Base-by-base conservation (phyloP, 2,888 invertebrate genomes). In the Amphipoea oculea region DNA sequence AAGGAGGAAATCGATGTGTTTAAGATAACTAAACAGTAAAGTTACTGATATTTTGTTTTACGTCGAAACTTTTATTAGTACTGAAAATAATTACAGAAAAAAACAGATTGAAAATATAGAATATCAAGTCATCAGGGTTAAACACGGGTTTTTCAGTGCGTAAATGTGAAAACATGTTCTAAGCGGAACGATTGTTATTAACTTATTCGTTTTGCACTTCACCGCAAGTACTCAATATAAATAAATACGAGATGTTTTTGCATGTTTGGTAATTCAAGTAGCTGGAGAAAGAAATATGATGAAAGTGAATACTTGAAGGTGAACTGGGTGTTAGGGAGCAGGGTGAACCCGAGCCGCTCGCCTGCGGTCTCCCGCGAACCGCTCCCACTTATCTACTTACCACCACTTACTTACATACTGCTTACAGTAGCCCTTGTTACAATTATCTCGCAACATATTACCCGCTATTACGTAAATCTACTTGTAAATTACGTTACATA, bases 271-370 rank as follows among this genome's bases (percentile, higher is more conserved):
- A 91, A 92, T 89, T 80, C 70, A 88, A 92, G 90, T 88, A 86
- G 84, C 85, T 76, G 79, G 86, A 87, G 83, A 79, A 89, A 88
- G 93, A 93, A 92, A 90, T 87, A 90, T 90, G 89, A 93, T 93
- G 94, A 95, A 95, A 95, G 94, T 94, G 92, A 94, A 93, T 92
- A 93, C 91, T 91, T 83, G 93, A 93, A 93, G 92, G 94, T 93
- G 89, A 95, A 90, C 93, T 86, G 92, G 92, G 92, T 66, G 76
- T 62, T 51, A 66, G 86, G 76, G 91, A 88, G 92, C 92, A 92
- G 91, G 89, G 91, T 93, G 93, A 93, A 94, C 92, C 91, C 85
- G 92, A 95, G 91, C 92, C 92, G 91, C 90, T 88, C 86, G 87
- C 90, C 90, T 95, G 96, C 91, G 95, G 95, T 95, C 91, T 88